These are phyloP conservation scores for Chrysolina oricalcia DNA, from an alignment of 2,888 invertebrate genomes.

Conservation along the genomic window DNA sequence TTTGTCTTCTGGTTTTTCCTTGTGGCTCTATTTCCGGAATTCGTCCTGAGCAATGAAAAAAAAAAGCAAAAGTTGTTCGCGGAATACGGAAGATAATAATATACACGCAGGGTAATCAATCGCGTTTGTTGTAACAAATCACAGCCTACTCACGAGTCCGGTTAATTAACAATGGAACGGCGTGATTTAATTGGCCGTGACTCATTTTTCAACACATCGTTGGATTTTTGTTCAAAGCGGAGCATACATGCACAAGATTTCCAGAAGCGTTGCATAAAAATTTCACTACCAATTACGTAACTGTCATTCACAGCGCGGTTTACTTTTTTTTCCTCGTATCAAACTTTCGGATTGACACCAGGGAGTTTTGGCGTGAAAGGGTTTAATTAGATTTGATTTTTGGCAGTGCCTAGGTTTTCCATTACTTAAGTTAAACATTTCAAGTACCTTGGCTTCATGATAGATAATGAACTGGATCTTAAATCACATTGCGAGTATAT, in stretches of 20 bases:
- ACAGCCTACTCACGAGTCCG: slow-evolving; percentile 1
- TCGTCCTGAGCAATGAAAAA: neutral
- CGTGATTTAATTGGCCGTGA: slow-evolving; percentile 28
- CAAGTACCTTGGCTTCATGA: too few species aligned
- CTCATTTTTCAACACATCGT: slow-evolving; percentile 26
- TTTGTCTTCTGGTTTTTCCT: too few species aligned
- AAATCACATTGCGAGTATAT: too few species aligned
- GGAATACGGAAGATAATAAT: neutral
- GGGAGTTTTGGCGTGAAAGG: too few species aligned
- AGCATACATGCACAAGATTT: neutral
- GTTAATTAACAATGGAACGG: neutral
- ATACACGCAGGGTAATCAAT: neutral
- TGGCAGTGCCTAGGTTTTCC: too few species aligned
- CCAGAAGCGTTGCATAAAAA: slow-evolving; percentile 21
- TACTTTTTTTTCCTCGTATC: too few species aligned
- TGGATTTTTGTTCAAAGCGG: neutral
- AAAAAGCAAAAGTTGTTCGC: neutral
- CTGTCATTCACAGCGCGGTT: too few species aligned
- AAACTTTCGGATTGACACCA: too few species aligned
- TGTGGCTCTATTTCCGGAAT: neutral
- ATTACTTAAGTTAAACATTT: too few species aligned
- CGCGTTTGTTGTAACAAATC: neutral
- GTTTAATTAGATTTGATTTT: too few species aligned
- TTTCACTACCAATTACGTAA: neutral
- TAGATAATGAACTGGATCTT: too few species aligned